Evolutionary conservation across 2,797 vertebrate species (phyloP), one percentile per base, ranked within the genome.

Genomic region (Hephaestus fuliginosus): DNA sequence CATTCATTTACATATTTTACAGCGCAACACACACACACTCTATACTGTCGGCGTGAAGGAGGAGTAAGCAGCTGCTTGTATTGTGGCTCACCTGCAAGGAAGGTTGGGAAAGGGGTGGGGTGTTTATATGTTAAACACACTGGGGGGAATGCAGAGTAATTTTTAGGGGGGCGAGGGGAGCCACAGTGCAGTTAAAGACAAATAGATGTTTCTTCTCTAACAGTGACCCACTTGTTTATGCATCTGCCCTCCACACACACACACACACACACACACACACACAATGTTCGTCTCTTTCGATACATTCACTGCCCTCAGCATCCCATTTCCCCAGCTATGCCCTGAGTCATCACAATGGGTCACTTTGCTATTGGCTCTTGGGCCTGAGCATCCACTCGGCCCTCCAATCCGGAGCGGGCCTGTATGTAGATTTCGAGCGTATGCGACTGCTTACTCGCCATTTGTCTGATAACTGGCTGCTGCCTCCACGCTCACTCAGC

Each of bases 101-200:
- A 52, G 28, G 7, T 28, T 72, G 36, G 30, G 55, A 55, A 52
- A 57, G 10, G 69, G 22, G 30, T 5, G 14, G 65, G 77, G 66
- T 91, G 86, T 93, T 90, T 86, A 81, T 78, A 89, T n/a, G 72
- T 65, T 78, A 91, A 91, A 91, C 88, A 89, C 80, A 75, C 20
- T 51, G 43, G 76, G 46, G 58, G 62, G 61, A 82, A 81, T 75
- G 80, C 60, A 70, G 55, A 55, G 56, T 73, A 22, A 76, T 76
- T 84, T 77, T 11, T 33, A 43, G 53, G 3, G 41, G 39, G 57
- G 70, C 77, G 70, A 68, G 75, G 46, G 67, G 69, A 62, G 55
- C 66, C 56, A 30, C 62, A 33, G 67, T 86, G 74, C 74, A 22
- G 75, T 77, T 78, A 58, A 80, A 76, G 48, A 93, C 87, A 94